These are phyloP conservation scores for Allolobophora icterica DNA, from an alignment of 2,888 invertebrate species.

Conservation along the genomic window DNA sequence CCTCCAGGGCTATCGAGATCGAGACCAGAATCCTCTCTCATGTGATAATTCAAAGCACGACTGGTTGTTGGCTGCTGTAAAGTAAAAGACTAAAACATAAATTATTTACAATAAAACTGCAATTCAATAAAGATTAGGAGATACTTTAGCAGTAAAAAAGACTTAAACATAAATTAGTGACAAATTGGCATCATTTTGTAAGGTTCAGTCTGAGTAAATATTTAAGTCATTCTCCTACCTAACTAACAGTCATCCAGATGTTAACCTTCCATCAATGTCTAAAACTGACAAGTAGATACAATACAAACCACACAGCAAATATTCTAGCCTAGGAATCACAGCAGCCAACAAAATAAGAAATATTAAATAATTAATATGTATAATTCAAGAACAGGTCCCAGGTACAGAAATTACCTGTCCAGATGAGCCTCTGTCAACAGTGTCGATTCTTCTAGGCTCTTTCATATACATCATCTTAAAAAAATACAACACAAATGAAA, in stretches of 20 bases:
- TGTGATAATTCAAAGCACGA: conserved; percentile 3
- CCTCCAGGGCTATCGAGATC: conserved; percentile 32
- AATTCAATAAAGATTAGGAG: neutral
- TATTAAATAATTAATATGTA: neutral
- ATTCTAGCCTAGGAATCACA: neutral
- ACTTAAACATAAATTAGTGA: neutral
- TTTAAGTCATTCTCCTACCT: neutral
- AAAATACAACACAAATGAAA: neutral
- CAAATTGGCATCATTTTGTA: neutral
- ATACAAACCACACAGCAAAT: neutral
- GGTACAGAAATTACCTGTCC: neutral
- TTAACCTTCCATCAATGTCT: neutral
- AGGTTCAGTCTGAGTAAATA: neutral
- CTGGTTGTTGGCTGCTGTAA: conserved; percentile 3
- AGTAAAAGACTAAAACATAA: neutral
- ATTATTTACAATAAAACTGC: too few species aligned
- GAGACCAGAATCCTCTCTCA: conserved; percentile 34
- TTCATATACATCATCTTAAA: neutral
- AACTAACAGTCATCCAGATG: neutral
- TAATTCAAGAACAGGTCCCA: neutral
- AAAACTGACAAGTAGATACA: neutral
- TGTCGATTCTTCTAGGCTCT: neutral
- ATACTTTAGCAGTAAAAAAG: neutral
- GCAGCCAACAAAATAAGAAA: neutral
- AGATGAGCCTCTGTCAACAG: neutral